Evolutionary conservation across 1,140 invertebrate species (phyloP).

Genomic region (Drosophila santomea): DNA sequence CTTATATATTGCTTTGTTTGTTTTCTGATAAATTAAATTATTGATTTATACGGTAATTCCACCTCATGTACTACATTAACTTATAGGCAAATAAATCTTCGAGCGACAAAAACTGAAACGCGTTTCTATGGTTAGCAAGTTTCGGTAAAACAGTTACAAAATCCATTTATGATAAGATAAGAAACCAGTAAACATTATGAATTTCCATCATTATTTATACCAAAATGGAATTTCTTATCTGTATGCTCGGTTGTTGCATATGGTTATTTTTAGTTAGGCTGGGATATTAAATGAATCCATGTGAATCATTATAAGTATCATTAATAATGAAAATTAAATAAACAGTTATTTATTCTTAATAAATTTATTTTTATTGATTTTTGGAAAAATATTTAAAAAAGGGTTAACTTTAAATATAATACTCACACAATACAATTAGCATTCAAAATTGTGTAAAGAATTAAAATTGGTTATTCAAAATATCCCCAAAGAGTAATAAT

Average conservation of each 20-base stretch:
- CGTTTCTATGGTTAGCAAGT: background rate
- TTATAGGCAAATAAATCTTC: constrained; percentile 24
- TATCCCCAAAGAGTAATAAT: no score
- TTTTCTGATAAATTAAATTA: background rate
- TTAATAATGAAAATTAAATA: no score
- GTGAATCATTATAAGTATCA: no score
- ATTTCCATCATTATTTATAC: background rate
- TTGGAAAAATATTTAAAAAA: no score
- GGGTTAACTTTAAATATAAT: no score
- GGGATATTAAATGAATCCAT: no score
- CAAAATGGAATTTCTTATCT: background rate
- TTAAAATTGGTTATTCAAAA: no score
- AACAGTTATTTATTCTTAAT: no score
- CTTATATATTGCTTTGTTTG: background rate
- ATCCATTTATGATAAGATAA: constrained; percentile 19
- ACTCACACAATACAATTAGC: background rate
- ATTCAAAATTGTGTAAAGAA: no score
- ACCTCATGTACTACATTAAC: background rate
- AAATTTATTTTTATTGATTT: background rate
- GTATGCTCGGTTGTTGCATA: background rate
- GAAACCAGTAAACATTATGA: background rate
- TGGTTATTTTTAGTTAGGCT: no score
- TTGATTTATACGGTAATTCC: background rate
- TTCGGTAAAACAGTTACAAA: constrained; percentile 5
- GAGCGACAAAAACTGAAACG: no score